phyloP scores from a whole-genome alignment of 2,888 invertebrate genomes.

The Onthophagus sagittarius region DNA sequence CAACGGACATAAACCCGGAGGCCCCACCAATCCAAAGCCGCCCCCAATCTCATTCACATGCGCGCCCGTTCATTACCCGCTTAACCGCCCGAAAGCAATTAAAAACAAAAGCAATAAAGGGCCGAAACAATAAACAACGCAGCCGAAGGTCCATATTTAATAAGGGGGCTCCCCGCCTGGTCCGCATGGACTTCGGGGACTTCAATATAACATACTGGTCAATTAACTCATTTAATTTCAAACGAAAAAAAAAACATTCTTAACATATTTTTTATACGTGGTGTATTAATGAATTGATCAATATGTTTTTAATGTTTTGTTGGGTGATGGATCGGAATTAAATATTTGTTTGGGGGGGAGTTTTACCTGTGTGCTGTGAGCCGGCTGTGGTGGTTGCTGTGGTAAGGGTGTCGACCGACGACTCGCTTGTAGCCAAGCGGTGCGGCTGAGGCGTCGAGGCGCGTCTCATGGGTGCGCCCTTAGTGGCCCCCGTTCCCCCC shows the following conservation, averaged over 20 bases:
- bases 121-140: background rate
- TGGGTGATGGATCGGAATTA: too few species aligned
- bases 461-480: constrained; percentile 41
- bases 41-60: background rate
- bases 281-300: background rate
- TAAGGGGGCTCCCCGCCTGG: background rate
- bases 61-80: background rate
- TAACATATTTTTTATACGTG: background rate
- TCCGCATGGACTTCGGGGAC: background rate
- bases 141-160: background rate
- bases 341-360: background rate
- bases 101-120: background rate
- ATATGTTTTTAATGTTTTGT: background rate
- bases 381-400: constrained; percentile 39
- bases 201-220: background rate
- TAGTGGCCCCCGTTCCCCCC: constrained; percentile 16
- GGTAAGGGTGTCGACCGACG: constrained; percentile 44
- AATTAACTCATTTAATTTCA: background rate
- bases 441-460: constrained; percentile 39
- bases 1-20: background rate
- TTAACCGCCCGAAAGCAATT: background rate
- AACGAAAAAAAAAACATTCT: background rate
- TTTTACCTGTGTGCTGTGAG: constrained; percentile 45
- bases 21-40: background rate
- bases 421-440: constrained; percentile 41